Evolutionary conservation across 2,797 vertebrate species (phyloP).

Genomic region (Takifugu ocellatus): DNA sequence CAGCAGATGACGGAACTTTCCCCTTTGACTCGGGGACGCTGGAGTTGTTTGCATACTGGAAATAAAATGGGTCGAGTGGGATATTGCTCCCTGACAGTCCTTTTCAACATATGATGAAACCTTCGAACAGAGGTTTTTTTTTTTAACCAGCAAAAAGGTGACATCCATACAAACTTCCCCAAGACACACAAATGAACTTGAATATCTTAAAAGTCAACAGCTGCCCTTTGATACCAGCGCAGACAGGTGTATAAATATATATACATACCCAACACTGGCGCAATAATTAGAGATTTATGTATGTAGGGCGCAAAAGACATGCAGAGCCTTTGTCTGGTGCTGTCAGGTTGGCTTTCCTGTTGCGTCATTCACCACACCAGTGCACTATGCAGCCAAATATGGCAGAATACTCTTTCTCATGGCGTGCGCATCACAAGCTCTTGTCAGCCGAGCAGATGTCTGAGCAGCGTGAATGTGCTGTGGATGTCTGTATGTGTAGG

Average conservation of each 20-base stretch:
- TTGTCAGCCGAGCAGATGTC: slow-evolving; percentile 65
- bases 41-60: slow-evolving; percentile 50
- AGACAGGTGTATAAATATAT: slow-evolving; percentile 76
- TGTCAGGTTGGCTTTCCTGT: slow-evolving; percentile 75
- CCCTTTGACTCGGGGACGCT: slow-evolving; percentile 31
- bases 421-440: slow-evolving; percentile 53
- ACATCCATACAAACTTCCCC: slow-evolving; percentile 51
- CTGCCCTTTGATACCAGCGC: slow-evolving; percentile 64
- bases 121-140: slow-evolving; percentile 28
- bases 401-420: slow-evolving; percentile 54
- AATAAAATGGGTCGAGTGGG: slow-evolving; percentile 67
- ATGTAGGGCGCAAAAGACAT: slow-evolving; percentile 73
- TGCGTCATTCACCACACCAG: slow-evolving; percentile 70
- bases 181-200: slow-evolving; percentile 63
- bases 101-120: slow-evolving; percentile 51
- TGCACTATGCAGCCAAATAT: slow-evolving; percentile 58
- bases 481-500: slow-evolving; percentile 25
- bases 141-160: slow-evolving; percentile 14
- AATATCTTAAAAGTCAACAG: slow-evolving; percentile 41
- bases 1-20: slow-evolving; percentile 41
- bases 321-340: slow-evolving; percentile 61
- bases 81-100: slow-evolving; percentile 55
- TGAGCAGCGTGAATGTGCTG: slow-evolving; percentile 39
- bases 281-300: slow-evolving; percentile 73
- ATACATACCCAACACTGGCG: slow-evolving; percentile 51